Evolutionary conservation across 2,113 vertebrate genomes (phyloP).

Genomic region (Parotia lawesii): DNA sequence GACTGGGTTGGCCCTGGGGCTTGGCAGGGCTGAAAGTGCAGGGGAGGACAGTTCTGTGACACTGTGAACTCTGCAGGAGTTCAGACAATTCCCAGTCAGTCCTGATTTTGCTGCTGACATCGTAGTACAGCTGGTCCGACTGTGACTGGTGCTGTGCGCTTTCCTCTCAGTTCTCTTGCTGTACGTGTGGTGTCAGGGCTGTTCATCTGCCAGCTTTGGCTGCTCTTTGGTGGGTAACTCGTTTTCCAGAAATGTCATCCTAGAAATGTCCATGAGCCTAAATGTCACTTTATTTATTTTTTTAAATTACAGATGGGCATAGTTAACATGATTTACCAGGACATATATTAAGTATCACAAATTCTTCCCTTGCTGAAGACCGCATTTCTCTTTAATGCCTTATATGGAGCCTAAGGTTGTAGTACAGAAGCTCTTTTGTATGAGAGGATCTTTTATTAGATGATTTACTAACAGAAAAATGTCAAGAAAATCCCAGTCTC

Average conservation of each 20-base stretch:
- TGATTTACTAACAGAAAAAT: not conserved
- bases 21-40: not conserved
- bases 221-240: not conserved
- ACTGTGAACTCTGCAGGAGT: not conserved
- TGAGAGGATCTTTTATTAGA: not conserved
- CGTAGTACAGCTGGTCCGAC: rapidly evolving
- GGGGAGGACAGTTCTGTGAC: not conserved
- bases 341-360: not conserved
- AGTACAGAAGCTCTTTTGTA: not conserved
- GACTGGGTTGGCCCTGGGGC: not conserved
- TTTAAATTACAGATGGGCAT: not conserved
- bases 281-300: not conserved
- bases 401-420: not conserved
- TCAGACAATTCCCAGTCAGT: rapidly evolving
- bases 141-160: not conserved
- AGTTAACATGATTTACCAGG: not conserved
- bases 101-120: not conserved
- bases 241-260: not conserved
- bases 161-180: not conserved
- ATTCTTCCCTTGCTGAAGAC: not conserved
- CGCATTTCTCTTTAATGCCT: not conserved
- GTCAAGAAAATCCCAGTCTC: not conserved
- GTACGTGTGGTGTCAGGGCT: not conserved
- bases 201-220: not conserved
- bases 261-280: not conserved